A percentile compares a stretch with the other conserved stretches of the same genome.
Evolutionary conservation across 2,113 vertebrate species (phyloP).

Genomic region (Lepus timidus): DNA sequence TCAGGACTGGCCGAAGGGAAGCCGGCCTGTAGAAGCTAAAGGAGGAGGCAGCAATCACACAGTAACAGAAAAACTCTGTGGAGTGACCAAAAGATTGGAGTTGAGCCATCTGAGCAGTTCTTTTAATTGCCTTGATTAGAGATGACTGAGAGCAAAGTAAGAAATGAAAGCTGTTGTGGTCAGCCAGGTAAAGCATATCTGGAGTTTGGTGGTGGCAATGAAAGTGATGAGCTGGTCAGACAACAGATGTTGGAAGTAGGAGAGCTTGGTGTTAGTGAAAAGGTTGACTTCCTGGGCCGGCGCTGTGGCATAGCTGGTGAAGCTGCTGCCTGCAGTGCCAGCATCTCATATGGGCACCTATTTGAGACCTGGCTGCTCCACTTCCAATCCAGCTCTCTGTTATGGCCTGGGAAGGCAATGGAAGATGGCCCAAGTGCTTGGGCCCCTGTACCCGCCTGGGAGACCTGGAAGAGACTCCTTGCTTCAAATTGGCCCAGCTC

Average conservation of each 20-base stretch:
- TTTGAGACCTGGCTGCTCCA: too few species aligned
- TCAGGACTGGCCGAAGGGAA: not conserved
- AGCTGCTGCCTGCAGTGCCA: too few species aligned
- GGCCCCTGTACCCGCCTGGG: too few species aligned
- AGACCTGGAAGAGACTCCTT: too few species aligned
- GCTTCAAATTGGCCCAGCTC: too few species aligned
- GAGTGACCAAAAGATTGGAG: not conserved
- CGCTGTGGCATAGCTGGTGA: too few species aligned
- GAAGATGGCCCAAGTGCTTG: too few species aligned
- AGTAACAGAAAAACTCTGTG: not conserved
- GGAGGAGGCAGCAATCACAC: not conserved
- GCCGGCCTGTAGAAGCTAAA: not conserved
- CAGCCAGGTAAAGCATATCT: not conserved
- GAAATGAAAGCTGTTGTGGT: not conserved
- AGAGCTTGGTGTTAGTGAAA: not conserved
- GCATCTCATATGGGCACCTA: too few species aligned
- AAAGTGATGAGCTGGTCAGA: not conserved
- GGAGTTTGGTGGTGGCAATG: not conserved
- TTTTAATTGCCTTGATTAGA: not conserved
- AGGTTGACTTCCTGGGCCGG: not conserved
- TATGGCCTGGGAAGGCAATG: too few species aligned
- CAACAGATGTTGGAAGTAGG: not conserved
- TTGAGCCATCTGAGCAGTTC: too few species aligned
- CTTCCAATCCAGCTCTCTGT: too few species aligned
- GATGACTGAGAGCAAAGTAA: not conserved